Percentiles rank a stretch among this genome's conserved stretches.
Evolutionary conservation across 2,888 invertebrate species (phyloP).

Genomic region (Drosophila basisetae): DNA sequence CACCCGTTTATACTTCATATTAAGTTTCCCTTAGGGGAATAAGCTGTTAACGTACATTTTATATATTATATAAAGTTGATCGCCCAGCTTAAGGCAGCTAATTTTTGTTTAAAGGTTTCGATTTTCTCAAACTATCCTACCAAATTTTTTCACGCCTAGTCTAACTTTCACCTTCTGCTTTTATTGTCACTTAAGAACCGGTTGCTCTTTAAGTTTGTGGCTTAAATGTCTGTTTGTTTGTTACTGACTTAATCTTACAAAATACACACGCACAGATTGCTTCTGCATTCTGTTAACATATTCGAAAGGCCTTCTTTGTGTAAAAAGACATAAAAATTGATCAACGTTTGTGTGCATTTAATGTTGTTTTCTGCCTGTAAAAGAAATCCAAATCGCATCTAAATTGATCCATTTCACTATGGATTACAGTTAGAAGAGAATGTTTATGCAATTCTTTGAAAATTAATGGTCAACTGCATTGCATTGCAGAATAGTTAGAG

Average conservation of each 20-base stretch:
- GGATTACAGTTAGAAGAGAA: conserved; percentile 46
- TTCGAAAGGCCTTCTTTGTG: conserved; percentile 41
- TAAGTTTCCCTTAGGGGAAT: neutral
- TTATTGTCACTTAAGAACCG: conserved; percentile 37
- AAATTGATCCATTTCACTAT: conserved; percentile 27
- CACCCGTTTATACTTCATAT: neutral
- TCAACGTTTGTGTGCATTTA: conserved; percentile 13
- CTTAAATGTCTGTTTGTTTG: neutral
- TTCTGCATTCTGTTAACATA: conserved; percentile 56
- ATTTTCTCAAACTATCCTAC: conserved; percentile 61
- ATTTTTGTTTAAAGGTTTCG: conserved; percentile 9
- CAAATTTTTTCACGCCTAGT: conserved; percentile 24
- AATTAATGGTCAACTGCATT: neutral
- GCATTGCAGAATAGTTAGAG: conserved; percentile 12
- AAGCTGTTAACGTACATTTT: neutral
- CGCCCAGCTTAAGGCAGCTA: neutral
- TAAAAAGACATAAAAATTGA: conserved; percentile 7
- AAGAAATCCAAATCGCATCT: neutral
- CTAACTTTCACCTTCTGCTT: conserved; percentile 57
- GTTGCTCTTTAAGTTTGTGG: conserved; percentile 12
- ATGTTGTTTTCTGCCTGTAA: conserved; percentile 24
- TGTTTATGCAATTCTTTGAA: conserved; percentile 3
- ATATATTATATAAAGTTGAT: neutral
- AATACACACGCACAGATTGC: conserved; percentile 8
- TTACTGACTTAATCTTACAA: conserved; percentile 17